These are phyloP conservation scores for Tichodroma muraria DNA, from an alignment of 2,113 vertebrate genomes.

Conservation along the genomic window DNA sequence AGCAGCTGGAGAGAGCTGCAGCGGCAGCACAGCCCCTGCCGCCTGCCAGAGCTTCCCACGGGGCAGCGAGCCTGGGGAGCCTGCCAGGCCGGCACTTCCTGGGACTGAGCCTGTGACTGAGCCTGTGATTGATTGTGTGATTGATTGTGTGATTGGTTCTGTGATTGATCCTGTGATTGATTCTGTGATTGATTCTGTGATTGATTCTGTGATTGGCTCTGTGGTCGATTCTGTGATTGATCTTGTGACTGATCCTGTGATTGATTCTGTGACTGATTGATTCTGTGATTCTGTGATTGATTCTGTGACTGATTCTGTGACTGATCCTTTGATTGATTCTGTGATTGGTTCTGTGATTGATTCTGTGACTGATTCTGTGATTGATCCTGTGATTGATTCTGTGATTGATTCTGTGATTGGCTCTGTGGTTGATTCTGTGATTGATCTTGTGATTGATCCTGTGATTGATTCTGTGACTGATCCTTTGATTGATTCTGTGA, in stretches of 20 bases:
- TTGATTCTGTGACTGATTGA: neutral
- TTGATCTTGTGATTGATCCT: neutral
- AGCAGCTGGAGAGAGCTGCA: neutral
- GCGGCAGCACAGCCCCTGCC: neutral
- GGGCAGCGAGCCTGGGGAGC: too few species aligned
- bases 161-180: too few species aligned
- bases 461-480: neutral
- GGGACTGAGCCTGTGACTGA: neutral
- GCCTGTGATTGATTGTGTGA: neutral
- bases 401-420: neutral
- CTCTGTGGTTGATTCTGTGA: neutral
- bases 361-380: neutral
- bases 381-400: neutral
- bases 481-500: neutral
- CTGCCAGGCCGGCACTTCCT: too few species aligned
- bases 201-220: too few species aligned
- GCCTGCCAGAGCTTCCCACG: accelerated
- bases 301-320: too few species aligned
- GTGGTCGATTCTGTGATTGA: neutral
- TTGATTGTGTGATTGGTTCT: neutral
- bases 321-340: too few species aligned
- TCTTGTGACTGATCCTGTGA: too few species aligned
- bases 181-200: neutral
- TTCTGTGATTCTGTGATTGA: neutral
- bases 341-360: too few species aligned